Evolutionary conservation across 2,888 invertebrate genomes (phyloP), one percentile per base, ranked within the genome.

Genomic region (Parnassius glacialis): DNA sequence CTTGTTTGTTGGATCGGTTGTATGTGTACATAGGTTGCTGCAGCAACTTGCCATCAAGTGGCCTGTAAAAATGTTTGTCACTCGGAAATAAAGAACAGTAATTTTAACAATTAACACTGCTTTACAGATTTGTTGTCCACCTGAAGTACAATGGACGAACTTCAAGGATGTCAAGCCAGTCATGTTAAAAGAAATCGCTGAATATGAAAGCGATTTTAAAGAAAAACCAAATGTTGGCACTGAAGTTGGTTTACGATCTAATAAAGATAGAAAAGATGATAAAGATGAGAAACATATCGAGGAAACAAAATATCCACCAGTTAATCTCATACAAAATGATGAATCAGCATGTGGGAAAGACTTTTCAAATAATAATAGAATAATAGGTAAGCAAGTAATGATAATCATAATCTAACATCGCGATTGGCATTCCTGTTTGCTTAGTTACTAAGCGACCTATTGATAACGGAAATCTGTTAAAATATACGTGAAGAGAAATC

Each of bases 51-150:
- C 5, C 34, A 7, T 34, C 34, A 1, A 34, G 34, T 34, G 34
- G 34, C 34, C 7, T 7, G 34, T 34, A 34, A 34, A 5, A 0
- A 7, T 34, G 34, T 5, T 34, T 7, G 7, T 34, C 34, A 34
- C 34, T 34, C 34, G 7, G 7, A 34, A 34, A 34, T 34, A 34
- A 34, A 34, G 7, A 34, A 34, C 34, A 34, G 34, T 34, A 34
- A 34, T 34, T 34, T 34, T 7, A 34, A 3, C 3, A 51, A 43
- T 11, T 12, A 50, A 53, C 51, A 25, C 16, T 43, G 5, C 20
- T 58, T 12, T 12, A 43, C 68, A 76, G 74, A 71, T 74, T 2
- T 76, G 75, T 64, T 76, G 76, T 52, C 75, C 75, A 50, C 62
- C 70, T 0, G 43, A 62, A 64, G 52, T 57, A 9, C 57, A 66